Base-by-base conservation (phyloP, 2,888 invertebrate genomes). In the Xestobium rufovillosum region DNA sequence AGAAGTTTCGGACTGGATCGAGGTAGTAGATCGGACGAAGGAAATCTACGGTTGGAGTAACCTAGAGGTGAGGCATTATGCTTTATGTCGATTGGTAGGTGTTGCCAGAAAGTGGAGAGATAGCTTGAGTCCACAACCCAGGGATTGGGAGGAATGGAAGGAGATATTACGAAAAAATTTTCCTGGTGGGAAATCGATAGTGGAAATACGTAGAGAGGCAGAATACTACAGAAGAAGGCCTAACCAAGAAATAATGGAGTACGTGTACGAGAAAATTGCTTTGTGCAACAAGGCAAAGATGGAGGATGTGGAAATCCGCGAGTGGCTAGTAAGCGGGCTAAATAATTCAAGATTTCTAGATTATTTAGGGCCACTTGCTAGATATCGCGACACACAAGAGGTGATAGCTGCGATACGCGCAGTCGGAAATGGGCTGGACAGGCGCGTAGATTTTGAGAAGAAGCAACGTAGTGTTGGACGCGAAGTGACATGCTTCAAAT, bases 101-200 rank as follows among this genome's bases (percentile, higher is more conserved):
- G 50, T 49, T 8, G 47, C 49, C 4, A 39, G 23, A 36, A 39
- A 14, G 23, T 50, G 50, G 47, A 23, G 46, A 11, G 48, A 51
- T 26, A 47, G 47, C 9, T 26, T 51, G 6, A 28, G 8, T 1
- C 14, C 15, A 14, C 10, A n/a, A 3, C 14, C 13, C 13, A 3
- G 11, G 10, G 29, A 26, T 10, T 30, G 27, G 28, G 15, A 34
- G n/a, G 33, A 3, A 2, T 33, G 33, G 33, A 2, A 11, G 8
- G 25, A 12, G 2, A 13, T 25, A 2, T 3, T 33, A 13, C 3
- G 3, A 3, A 14, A 19, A 38, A 38, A 27, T 2, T 38, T 38
- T 11, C 10, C 27, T 16, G 16, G 26, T 8, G 29, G 23, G 14
- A 19, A 9, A 29, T 25, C 11, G 10, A 12, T 26, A 17, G 17